Percentiles rank a stretch among this genome's conserved stretches.
phyloP scores from a whole-genome alignment of 2,797 vertebrate species.

The Phalanger gymnotis region DNA sequence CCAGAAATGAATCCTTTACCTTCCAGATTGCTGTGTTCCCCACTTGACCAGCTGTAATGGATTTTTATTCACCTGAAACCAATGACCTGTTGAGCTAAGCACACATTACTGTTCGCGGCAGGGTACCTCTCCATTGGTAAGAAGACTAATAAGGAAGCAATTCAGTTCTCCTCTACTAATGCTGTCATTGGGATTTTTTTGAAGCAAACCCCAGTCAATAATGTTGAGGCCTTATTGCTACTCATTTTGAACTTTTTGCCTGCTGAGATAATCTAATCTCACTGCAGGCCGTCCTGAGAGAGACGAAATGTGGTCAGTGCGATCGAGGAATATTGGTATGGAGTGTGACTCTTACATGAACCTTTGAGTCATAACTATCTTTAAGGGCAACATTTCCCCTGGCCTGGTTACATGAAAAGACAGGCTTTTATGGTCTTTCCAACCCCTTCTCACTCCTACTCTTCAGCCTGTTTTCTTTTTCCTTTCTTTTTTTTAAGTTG shows the following conservation, averaged over 20 bases:
- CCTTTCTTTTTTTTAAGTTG: conserved; percentile 69
- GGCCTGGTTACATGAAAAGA: conserved; percentile 56
- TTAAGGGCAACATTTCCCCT: conserved; percentile 15
- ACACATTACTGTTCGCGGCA: not conserved
- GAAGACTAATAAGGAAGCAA: conserved; percentile 37
- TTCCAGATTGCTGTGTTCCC: not conserved
- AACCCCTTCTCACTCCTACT: not conserved
- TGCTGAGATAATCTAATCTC: not conserved
- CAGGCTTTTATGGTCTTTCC: conserved; percentile 16
- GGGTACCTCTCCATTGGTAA: not conserved
- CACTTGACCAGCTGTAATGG: not conserved
- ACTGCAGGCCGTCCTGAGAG: not conserved
- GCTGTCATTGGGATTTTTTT: not conserved
- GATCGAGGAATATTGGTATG: not conserved
- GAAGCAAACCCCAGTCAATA: accelerated
- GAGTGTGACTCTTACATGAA: not conserved
- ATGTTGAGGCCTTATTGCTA: not conserved
- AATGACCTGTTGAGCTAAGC: not conserved
- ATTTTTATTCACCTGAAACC: conserved; percentile 12
- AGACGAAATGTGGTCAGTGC: not conserved
- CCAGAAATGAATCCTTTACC: not conserved
- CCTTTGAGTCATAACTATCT: conserved; percentile 28
- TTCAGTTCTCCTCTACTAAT: not conserved
- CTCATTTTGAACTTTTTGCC: not conserved
- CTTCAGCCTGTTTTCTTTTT: conserved; percentile 42